phyloP scores from a whole-genome alignment of 1,140 invertebrate genomes.

The Coptotermes formosanus region DNA sequence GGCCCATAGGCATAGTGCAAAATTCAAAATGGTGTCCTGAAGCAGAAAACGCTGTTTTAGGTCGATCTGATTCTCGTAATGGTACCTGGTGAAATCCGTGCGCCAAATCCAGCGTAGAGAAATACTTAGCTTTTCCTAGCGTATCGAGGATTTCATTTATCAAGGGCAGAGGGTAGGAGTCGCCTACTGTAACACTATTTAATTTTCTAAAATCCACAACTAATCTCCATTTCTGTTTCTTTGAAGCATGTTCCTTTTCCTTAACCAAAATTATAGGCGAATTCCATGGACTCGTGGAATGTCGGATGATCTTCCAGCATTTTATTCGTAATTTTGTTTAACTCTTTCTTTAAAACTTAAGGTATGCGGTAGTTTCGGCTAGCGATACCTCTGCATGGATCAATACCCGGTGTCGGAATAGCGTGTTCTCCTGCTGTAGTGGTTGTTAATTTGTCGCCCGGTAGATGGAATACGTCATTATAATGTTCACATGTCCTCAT shows the following conservation, averaged over 20 bases:
- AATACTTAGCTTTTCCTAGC: slow-evolving; percentile 41
- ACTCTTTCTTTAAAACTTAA: slow-evolving; percentile 20
- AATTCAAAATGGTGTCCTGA: slow-evolving; percentile 43
- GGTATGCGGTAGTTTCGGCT: slow-evolving; percentile 29
- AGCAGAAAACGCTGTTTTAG: slow-evolving; percentile 52
- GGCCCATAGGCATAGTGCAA: slow-evolving; percentile 42
- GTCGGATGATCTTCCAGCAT: slow-evolving; percentile 32
- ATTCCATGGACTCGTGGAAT: slow-evolving; percentile 7
- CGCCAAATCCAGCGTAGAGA: slow-evolving; percentile 44
- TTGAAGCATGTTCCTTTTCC: slow-evolving; percentile 27
- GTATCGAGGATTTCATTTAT: slow-evolving; percentile 43
- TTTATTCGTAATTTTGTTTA: slow-evolving; percentile 25
- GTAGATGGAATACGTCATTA: slow-evolving; percentile 33
- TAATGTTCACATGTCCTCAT: slow-evolving; percentile 21
- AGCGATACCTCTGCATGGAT: not conserved
- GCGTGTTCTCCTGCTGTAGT: slow-evolving; percentile 28
- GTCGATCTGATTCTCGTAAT: slow-evolving; percentile 38
- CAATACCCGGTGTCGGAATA: not conserved
- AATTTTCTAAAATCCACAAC: slow-evolving; percentile 47
- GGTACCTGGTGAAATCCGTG: slow-evolving; percentile 43
- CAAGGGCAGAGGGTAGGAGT: slow-evolving; percentile 40
- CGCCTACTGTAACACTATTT: slow-evolving; percentile 44
- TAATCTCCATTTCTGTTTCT: slow-evolving; percentile 30
- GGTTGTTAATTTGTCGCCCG: slow-evolving; percentile 31
- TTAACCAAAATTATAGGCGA: slow-evolving; percentile 30